Evolutionary conservation across 2,888 invertebrate species (phyloP).

Genomic region (Sphaeridia pumilis): DNA sequence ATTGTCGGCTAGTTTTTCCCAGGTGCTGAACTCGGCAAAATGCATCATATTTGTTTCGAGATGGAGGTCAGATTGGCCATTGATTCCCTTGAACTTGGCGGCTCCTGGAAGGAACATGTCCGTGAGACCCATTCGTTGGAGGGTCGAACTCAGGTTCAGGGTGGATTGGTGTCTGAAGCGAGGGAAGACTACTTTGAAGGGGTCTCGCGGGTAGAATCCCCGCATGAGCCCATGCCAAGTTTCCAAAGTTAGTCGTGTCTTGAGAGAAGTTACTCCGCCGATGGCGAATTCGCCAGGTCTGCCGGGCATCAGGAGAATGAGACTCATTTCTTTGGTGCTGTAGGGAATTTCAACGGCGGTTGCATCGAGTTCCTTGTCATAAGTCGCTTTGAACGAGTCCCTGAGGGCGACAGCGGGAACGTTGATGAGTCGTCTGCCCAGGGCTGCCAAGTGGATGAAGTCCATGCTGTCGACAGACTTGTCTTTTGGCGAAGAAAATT

Average conservation of each 20-base stretch:
- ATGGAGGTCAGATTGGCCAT: conserved; percentile 67
- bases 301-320: conserved; percentile 71
- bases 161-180: conserved; percentile 66
- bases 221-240: conserved; percentile 31
- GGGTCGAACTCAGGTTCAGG: conserved; percentile 64
- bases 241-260: conserved; percentile 33
- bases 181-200: conserved; percentile 47
- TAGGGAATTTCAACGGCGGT: conserved; percentile 59
- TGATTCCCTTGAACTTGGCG: conserved; percentile 71
- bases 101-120: conserved; percentile 62
- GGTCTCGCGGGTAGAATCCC: conserved; percentile 31
- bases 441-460: conserved; percentile 73
- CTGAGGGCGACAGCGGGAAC: conserved; percentile 54
- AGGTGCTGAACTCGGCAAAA: conserved; percentile 34
- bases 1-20: conserved; percentile 35
- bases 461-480: conserved; percentile 37
- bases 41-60: conserved; percentile 40
- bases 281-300: conserved; percentile 39
- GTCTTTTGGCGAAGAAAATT: conserved; percentile 30
- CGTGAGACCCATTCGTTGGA: conserved; percentile 67
- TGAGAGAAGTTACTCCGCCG: conserved; percentile 33
- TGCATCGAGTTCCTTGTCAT: conserved; percentile 70
- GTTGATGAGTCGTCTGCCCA: conserved; percentile 60
- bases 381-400: conserved; percentile 59
- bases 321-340: conserved; percentile 59